Base-by-base conservation (phyloP, 1,140 invertebrate species). In the Aphaenogaster ashmeadi region DNA sequence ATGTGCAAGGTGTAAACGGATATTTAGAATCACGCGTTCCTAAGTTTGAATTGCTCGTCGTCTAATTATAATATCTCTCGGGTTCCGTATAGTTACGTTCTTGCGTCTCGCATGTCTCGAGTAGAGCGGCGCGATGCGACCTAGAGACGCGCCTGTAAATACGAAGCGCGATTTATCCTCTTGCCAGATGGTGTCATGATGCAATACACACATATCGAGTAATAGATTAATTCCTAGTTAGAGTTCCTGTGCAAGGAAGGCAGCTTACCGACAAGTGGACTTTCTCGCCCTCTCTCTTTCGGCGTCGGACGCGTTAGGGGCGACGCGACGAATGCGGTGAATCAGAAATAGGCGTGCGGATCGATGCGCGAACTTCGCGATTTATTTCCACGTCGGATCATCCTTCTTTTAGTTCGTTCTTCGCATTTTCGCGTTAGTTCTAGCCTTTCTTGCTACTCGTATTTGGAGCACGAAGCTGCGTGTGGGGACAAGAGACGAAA, bases 151-250 rank as follows among this genome's bases (percentile, higher is more conserved):
- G 72, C 64, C 79, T 84, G 85, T 90, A 89, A 89, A 89, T 87
- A 89, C 62, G 52, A 67, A 47, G 69, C 67, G 58, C 58, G 44
- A 90, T 84, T 87, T 87, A 75, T 86, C 58, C 74, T 88, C 89
- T 90, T 90, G 86, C 89, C 89, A 90, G 86, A 74, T 36, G 85
- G 66, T 90, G 80, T 90, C 79, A 80, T 83, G 89, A 88, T 90
- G 89, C 86, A 90, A 91, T 88, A 91, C 33, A 90, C 47, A 87
- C 74, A 78, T 66, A 85, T 91, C 87, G 78, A 74, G 27, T 60
- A 62, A 81, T 89, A 87, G 90, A 89, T 77, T 88, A 88, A 91
- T 91, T 89, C 90, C 90, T 91, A 88, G 84, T 88, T 91, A 91
- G 90, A 91, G 90, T 91, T 91, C 90, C 90, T 91, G 79, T 74